A percentile compares a stretch with the other conserved stretches of the same genome.
These are phyloP conservation scores for Aplysina aerophoba DNA, from an alignment of 37 sponge, comb jelly and placozoan species.

Conservation along the genomic window DNA sequence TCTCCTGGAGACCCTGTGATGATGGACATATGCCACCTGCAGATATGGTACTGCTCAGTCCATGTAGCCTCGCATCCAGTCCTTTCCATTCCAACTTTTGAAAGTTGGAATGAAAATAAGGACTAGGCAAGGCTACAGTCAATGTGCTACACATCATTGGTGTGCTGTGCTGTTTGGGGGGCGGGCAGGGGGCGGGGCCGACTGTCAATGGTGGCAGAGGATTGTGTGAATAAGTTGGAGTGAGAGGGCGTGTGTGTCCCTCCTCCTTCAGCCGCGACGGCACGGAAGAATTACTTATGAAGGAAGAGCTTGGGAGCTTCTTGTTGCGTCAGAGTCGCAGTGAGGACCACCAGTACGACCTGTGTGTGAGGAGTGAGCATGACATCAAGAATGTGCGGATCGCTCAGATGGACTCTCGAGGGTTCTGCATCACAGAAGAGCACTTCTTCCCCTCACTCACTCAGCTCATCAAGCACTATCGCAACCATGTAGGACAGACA, in stretches of 20 bases:
- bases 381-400: not conserved
- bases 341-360: conserved; percentile 33
- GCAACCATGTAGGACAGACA: not conserved
- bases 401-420: not conserved
- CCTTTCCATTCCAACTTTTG: no score
- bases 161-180: no score
- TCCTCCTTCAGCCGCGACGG: not conserved
- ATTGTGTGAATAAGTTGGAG: no score
- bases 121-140: no score
- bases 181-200: no score
- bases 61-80: no score
- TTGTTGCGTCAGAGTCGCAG: conserved; percentile 68
- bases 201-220: no score
- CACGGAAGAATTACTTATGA: conserved; percentile 21
- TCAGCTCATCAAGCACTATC: no score
- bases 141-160: no score
- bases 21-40: not conserved
- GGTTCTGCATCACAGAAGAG: not conserved
- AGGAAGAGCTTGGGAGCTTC: conserved; percentile 35
- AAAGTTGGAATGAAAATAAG: no score
- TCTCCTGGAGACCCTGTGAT: conserved; percentile 10
- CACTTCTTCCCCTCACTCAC: not conserved
- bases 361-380: conserved; percentile 35
- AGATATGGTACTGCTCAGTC: conserved; percentile 11
- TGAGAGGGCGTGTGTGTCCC: not conserved